A percentile compares a stretch with the other conserved stretches of the same genome.
These are phyloP conservation scores for Dufourea novaeangliae DNA, from an alignment of 1,140 invertebrate species.

Conservation along the genomic window DNA sequence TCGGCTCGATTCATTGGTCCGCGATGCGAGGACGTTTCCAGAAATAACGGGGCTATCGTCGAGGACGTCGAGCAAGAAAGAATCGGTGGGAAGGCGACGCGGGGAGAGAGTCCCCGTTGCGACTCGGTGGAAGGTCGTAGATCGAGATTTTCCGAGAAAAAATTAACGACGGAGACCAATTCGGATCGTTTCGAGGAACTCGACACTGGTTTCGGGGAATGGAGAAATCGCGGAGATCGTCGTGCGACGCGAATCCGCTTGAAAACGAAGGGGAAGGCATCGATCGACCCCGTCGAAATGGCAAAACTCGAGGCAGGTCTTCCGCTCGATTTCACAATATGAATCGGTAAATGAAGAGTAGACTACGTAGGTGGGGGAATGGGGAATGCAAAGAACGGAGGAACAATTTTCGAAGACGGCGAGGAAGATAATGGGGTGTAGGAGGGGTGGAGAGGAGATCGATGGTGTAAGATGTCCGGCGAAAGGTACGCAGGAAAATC, in stretches of 20 bases:
- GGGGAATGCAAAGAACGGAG: too few relatives aligned
- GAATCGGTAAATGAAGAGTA: constrained; percentile 29
- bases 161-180: too few relatives aligned
- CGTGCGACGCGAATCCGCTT: neutral
- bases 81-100: neutral
- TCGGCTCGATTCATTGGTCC: constrained; percentile 14
- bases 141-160: too few relatives aligned
- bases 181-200: too few relatives aligned
- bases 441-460: neutral
- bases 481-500: neutral
- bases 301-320: neutral
- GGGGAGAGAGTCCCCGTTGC: neutral
- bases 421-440: neutral
- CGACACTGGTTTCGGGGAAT: too few relatives aligned
- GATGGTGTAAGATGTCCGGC: neutral
- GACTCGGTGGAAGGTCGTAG: too few relatives aligned
- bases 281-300: neutral
- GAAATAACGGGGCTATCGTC: constrained; percentile 13
- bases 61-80: neutral
- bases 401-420: neutral
- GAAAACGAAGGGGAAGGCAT: neutral
- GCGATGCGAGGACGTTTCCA: neutral
- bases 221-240: neutral
- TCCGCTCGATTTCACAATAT: constrained; percentile 21
- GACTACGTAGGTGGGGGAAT: neutral